These are phyloP conservation scores for Invenusta paracnida DNA, from an alignment of 2,888 invertebrate species.

Conservation along the genomic window DNA sequence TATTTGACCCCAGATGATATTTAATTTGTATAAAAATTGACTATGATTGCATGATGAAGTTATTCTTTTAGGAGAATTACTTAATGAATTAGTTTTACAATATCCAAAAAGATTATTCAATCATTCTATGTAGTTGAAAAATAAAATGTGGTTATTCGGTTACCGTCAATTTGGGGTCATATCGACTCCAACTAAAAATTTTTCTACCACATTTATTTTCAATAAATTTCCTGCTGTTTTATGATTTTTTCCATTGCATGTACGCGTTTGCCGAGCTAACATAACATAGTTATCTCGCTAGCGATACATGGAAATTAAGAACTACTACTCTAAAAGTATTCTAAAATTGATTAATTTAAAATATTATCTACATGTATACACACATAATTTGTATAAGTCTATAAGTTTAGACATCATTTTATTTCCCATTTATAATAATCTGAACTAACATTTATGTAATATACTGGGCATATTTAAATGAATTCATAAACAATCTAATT, in stretches of 20 bases:
- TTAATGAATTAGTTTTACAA: not conserved
- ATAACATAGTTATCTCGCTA: not conserved
- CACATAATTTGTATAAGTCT: too few relatives aligned
- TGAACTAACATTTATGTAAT: too few relatives aligned
- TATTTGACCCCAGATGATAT: not conserved
- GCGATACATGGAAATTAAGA: not conserved
- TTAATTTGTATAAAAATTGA: not conserved
- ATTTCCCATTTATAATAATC: too few relatives aligned
- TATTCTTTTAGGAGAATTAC: slow-evolving; percentile 26
- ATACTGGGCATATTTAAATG: too few relatives aligned
- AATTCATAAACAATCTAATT: too few relatives aligned
- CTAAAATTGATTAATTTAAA: too few relatives aligned
- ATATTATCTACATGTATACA: too few relatives aligned
- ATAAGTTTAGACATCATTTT: too few relatives aligned
- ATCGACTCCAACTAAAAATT: not conserved
- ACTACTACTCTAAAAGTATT: too few relatives aligned
- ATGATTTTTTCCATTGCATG: not conserved
- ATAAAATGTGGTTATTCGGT: slow-evolving; percentile 16
- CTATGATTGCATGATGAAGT: not conserved
- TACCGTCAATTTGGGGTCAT: too few relatives aligned
- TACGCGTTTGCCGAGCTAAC: not conserved
- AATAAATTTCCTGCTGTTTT: not conserved
- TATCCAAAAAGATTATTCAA: not conserved
- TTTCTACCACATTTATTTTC: not conserved
- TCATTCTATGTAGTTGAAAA: not conserved